These are phyloP conservation scores for Agrilus biguttatus DNA, from an alignment of 2,888 invertebrate species.

Conservation along the genomic window DNA sequence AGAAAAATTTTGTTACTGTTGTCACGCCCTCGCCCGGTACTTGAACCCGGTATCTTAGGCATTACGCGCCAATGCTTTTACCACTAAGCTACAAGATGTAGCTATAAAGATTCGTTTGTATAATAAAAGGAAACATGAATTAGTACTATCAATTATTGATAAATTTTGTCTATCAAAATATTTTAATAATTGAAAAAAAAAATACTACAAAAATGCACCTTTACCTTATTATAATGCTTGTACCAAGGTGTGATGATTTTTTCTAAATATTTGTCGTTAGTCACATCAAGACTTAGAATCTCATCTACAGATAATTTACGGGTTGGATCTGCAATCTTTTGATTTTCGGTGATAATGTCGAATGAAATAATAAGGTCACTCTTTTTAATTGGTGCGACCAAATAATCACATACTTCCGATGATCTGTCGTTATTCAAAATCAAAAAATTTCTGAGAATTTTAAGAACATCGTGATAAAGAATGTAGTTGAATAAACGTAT, in stretches of 20 bases:
- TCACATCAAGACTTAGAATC: conserved; percentile 36
- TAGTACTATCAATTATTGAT: too few species aligned
- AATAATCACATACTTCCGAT: conserved; percentile 24
- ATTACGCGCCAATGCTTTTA: too few species aligned
- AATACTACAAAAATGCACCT: conserved; percentile 8
- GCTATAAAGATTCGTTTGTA: too few species aligned
- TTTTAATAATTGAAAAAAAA: conserved; percentile 3
- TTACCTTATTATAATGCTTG: conserved; percentile 35
- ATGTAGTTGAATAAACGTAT: conserved; percentile 55
- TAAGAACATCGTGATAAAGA: conserved; percentile 58
- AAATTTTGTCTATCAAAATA: not conserved
- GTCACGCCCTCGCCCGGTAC: too few species aligned
- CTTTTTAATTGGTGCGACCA: conserved; percentile 11
- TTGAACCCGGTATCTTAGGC: too few species aligned
- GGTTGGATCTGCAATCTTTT: conserved; percentile 28
- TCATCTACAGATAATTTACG: conserved; percentile 33
- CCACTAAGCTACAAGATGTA: too few species aligned
- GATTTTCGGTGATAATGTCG: conserved; percentile 36
- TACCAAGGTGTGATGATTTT: conserved; percentile 83
- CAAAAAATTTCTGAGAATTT: conserved; percentile 46
- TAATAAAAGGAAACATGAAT: too few species aligned
- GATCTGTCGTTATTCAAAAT: conserved; percentile 39
- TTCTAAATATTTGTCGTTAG: conserved; percentile 46
- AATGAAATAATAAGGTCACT: conserved; percentile 16
- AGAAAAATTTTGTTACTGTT: too few species aligned